These are phyloP conservation scores for Andrena flavipes DNA, from an alignment of 2,888 invertebrate genomes.

Conservation along the genomic window DNA sequence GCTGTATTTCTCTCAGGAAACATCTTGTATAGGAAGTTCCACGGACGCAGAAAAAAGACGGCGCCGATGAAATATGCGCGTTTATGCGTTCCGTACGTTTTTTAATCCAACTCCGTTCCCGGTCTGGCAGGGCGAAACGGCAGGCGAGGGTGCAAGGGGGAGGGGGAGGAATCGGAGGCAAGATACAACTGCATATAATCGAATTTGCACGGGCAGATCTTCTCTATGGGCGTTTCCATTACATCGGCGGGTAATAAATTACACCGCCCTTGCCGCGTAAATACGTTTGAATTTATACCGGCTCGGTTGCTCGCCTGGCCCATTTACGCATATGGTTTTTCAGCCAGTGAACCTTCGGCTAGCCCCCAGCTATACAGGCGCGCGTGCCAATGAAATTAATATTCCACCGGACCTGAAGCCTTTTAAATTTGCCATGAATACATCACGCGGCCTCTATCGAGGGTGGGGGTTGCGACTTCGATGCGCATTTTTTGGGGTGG, in stretches of 20 bases:
- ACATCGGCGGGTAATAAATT: conserved; percentile 75
- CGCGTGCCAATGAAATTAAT: conserved; percentile 34
- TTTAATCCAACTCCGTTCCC: conserved; percentile 62
- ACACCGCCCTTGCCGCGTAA: conserved; percentile 70
- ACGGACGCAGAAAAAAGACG: conserved; percentile 24
- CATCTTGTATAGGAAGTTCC: conserved; percentile 14
- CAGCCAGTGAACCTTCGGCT: conserved; percentile 17
- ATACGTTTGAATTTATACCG: conserved; percentile 75
- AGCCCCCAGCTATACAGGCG: neutral
- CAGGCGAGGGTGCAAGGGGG: conserved; percentile 15
- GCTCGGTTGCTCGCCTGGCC: conserved; percentile 70
- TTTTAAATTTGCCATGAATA: conserved; percentile 17
- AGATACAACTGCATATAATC: conserved; percentile 68
- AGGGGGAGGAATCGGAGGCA: conserved; percentile 52
- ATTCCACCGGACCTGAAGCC: conserved; percentile 16
- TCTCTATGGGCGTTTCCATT: conserved; percentile 70
- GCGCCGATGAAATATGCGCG: conserved; percentile 50
- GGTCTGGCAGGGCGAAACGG: conserved; percentile 12
- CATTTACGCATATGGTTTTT: conserved; percentile 81
- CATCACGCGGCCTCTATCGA: neutral
- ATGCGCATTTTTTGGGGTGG: neutral
- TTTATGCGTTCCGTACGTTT: conserved; percentile 39
- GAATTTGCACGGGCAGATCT: conserved; percentile 69
- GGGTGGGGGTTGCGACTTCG: neutral
- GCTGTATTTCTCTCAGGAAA: conserved; percentile 5